Base-by-base conservation (phyloP, 2,888 invertebrate species). In the Xestobium rufovillosum region DNA sequence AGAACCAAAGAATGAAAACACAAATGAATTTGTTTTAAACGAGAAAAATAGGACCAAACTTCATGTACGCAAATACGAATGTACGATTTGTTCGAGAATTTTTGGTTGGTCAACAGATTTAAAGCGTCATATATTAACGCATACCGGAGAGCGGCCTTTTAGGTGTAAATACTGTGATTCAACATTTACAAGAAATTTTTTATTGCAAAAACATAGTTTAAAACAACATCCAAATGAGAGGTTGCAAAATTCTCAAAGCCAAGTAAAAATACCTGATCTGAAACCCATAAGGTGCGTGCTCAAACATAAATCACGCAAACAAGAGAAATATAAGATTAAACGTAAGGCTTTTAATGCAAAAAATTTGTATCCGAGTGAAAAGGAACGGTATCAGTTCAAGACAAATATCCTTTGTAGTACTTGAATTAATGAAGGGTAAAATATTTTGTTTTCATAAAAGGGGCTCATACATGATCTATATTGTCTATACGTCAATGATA, bases 91-190 rank as follows among this genome's bases (percentile, higher is more conserved):
- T 43, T 42, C 42, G 11, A 65, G 60, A 47, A 54, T 51, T 14
- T 67, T 66, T 42, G 63, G 63, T 4, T 66, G 66, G 66, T 57
- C 64, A 2, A 66, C 65, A 2, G 67, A 65, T 49, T 51, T 67
- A 35, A 67, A 67, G 45, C 49, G 66, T 15, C 66, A 67, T 48
- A 56, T 61, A 42, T 49, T 66, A n/a, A 61, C 59, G 10, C 66
- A 66, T 41, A 66, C 64, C 8, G 66, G 65, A 4, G 65, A 67
- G 44, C 48, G 61, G 11, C 65, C 65, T 1, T 66, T 65, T 39
- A 59, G 56, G 39, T 67, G 66, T 44, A 50, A 50, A 10, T 36
- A 39, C n/a, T 67, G 67, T 43, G 48, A 53, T 41, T 56, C 60
- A 3, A 56, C 57, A 3, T 67, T 66, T 42, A 66, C 65, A 4